phyloP scores from a whole-genome alignment of 2,797 vertebrate genomes.

The Pseudomugil gertrudae region DNA sequence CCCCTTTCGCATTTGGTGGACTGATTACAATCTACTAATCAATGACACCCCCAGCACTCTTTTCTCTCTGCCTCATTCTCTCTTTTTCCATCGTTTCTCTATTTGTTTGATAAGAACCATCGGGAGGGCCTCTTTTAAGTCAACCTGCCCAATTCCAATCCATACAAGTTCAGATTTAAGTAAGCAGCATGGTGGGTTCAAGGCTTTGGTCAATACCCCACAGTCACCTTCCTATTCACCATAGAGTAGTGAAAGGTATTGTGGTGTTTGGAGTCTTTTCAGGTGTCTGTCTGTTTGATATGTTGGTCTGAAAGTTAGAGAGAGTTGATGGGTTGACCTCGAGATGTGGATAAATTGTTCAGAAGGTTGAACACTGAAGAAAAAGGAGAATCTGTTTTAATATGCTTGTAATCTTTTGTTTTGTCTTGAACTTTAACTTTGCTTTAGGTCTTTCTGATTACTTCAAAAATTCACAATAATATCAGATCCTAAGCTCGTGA shows the following conservation, averaged over 20 bases:
- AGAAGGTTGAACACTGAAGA: slow-evolving; percentile 31
- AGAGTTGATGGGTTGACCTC: slow-evolving; percentile 61
- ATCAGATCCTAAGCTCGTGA: background rate
- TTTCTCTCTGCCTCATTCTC: slow-evolving; percentile 74
- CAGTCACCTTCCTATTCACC: slow-evolving; percentile 81
- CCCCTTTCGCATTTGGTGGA: slow-evolving; percentile 82
- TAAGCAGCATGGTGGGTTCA: slow-evolving; percentile 61
- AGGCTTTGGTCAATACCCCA: slow-evolving; percentile 72
- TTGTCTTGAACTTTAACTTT: background rate
- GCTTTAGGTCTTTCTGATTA: background rate
- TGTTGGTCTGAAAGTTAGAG: slow-evolving; percentile 46
- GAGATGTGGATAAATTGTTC: slow-evolving; percentile 44
- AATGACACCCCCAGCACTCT: slow-evolving; percentile 87
- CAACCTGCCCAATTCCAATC: slow-evolving; percentile 62
- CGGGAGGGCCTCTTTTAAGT: slow-evolving; percentile 63
- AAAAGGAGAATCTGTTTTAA: background rate
- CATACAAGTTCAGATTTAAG: slow-evolving; percentile 67
- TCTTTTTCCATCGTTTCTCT: slow-evolving; percentile 57
- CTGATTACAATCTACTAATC: slow-evolving; percentile 98
- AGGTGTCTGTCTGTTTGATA: slow-evolving; percentile 68
- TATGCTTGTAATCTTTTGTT: background rate
- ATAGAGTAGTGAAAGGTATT: slow-evolving; percentile 64
- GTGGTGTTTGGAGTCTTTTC: slow-evolving; percentile 65
- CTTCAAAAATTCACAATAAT: background rate
- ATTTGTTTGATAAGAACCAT: slow-evolving; percentile 79